Evolutionary conservation across 2,888 invertebrate genomes (phyloP).

Genomic region (Leucania comma): DNA sequence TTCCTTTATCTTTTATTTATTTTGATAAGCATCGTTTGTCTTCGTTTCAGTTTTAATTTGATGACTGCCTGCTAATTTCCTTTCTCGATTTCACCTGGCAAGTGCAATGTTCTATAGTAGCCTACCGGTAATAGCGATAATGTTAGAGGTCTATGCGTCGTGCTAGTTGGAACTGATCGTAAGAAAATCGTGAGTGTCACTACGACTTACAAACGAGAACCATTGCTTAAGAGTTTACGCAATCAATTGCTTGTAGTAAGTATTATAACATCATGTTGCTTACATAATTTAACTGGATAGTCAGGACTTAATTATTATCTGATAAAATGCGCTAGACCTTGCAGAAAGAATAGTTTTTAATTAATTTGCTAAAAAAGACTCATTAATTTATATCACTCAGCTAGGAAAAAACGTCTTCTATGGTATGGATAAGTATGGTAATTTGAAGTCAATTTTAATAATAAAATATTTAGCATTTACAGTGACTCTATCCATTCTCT

Average conservation of each 20-base stretch:
- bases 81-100: neutral
- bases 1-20: too few species aligned
- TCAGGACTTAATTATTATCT: constrained; percentile 10
- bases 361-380: neutral
- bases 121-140: neutral
- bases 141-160: constrained; percentile 4
- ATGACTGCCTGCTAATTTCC: neutral
- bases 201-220: constrained; percentile 9
- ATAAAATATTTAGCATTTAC: neutral
- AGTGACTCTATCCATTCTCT: constrained; percentile 41
- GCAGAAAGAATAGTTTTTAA: neutral
- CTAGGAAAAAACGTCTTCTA: neutral
- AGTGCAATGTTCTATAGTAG: neutral
- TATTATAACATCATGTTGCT: constrained; percentile 30
- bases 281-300: constrained; percentile 16
- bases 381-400: too few species aligned
- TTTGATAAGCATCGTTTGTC: too few species aligned
- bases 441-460: too few species aligned
- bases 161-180: constrained; percentile 3
- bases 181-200: constrained; percentile 16
- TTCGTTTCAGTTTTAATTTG: neutral
- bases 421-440: neutral
- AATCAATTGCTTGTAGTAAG: constrained; percentile 16
- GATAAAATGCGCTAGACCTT: neutral
- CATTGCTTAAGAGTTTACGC: constrained; percentile 27